phyloP scores from a whole-genome alignment of 2,113 vertebrate genomes.

The Laticauda colubrina region DNA sequence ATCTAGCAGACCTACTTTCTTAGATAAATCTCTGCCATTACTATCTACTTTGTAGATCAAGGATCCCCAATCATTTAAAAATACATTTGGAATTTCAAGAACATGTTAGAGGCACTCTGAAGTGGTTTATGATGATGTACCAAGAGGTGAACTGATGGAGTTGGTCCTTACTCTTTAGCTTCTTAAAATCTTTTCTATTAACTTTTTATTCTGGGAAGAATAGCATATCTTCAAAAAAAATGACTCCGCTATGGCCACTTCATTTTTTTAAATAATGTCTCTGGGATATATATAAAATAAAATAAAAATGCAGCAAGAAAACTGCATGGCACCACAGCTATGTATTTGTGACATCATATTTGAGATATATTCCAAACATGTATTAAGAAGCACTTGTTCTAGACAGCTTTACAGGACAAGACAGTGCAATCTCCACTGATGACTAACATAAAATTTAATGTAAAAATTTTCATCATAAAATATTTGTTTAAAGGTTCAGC shows the following conservation, averaged over 20 bases:
- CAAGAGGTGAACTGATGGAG: not conserved
- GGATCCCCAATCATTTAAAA: not conserved
- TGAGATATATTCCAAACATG: not conserved
- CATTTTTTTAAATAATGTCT: not conserved
- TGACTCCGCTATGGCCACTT: not conserved
- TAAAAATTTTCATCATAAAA: not conserved
- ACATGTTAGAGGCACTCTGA: not conserved
- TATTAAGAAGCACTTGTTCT: not conserved
- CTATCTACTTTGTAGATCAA: not conserved
- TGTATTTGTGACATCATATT: not conserved
- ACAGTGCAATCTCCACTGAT: not conserved
- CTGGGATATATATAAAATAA: not conserved
- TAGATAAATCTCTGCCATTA: not conserved
- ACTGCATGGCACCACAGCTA: not conserved
- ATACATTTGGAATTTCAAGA: not conserved
- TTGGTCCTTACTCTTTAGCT: not conserved
- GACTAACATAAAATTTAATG: not conserved
- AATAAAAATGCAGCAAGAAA: not conserved
- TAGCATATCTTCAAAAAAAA: not conserved
- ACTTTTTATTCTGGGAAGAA: not conserved
- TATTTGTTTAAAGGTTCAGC: not conserved
- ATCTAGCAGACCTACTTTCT: not conserved
- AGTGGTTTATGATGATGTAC: not conserved
- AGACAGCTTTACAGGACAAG: not conserved
- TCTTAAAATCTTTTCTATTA: not conserved